Percentiles rank a stretch among this genome's conserved stretches.
These are phyloP conservation scores for Silurus asotus DNA, from an alignment of 2,113 vertebrate genomes.

Conservation along the genomic window DNA sequence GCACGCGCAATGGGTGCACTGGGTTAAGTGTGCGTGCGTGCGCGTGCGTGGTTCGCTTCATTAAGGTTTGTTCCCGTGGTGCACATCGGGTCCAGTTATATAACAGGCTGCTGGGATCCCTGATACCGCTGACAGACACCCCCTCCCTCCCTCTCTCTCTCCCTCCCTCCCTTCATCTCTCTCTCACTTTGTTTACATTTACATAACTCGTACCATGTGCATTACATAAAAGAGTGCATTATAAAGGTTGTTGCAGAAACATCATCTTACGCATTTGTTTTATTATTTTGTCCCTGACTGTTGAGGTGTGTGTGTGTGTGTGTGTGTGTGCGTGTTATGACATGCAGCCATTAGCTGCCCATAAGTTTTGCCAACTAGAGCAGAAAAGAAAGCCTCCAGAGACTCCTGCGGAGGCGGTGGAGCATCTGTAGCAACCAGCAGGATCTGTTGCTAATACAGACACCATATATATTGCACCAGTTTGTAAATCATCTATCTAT, in stretches of 20 bases:
- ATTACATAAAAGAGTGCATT: background rate
- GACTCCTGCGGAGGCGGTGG: conserved; percentile 21
- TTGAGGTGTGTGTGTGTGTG: background rate
- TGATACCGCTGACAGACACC: background rate
- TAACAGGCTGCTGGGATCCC: conserved; percentile 81
- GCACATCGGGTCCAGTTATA: conserved; percentile 85
- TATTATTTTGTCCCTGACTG: background rate
- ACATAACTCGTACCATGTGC: background rate
- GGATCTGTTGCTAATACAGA: conserved; percentile 24
- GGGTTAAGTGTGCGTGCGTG: background rate
- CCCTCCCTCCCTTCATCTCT: too few species aligned
- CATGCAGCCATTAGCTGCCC: background rate
- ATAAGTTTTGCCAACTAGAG: conserved; percentile 26
- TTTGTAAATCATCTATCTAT: background rate
- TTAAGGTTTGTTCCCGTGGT: conserved; percentile 67
- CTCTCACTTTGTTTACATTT: conserved; percentile 10
- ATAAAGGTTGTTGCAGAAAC: background rate
- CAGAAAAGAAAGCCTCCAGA: conserved; percentile 2
- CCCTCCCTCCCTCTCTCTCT: too few species aligned
- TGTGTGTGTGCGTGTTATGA: background rate
- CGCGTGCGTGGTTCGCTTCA: conserved; percentile 40
- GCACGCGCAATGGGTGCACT: background rate
- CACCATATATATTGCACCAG: conserved; percentile 6
- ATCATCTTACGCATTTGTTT: background rate
- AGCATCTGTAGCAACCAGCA: conserved; percentile 39